Percentiles rank a stretch among this genome's conserved stretches.
Conservation (phyloP, 2,797 vertebrate species). For the Propithecus deckenii region DNA sequence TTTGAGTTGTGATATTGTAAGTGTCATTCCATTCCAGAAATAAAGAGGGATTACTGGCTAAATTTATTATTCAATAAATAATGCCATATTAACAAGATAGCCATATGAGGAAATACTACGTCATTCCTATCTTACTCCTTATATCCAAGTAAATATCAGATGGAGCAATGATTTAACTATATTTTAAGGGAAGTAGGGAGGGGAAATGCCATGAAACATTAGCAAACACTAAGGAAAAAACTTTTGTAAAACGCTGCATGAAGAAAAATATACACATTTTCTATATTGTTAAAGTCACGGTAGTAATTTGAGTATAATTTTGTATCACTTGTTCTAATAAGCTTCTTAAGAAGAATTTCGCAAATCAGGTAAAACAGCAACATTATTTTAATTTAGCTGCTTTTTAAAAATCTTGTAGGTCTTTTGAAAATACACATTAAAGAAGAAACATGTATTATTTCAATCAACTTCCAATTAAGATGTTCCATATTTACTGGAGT, state of each 20-base stretch:
- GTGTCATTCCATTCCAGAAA: neutral
- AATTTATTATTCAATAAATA: conserved; percentile 15
- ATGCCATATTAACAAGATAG: neutral
- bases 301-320: conserved; percentile 45
- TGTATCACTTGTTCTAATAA: conserved; percentile 43
- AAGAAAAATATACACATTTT: conserved; percentile 1
- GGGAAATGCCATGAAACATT: neutral
- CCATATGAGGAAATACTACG: neutral
- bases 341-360: conserved; percentile 33
- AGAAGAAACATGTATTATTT: conserved; percentile 49
- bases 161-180: neutral
- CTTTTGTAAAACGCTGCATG: conserved; percentile 21
- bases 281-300: conserved; percentile 17
- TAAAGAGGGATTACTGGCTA: neutral
- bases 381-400: conserved; percentile 46
- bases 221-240: neutral
- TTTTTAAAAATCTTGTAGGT: conserved; percentile 64
- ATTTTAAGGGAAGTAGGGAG: neutral
- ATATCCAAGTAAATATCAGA: neutral
- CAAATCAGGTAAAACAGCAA: conserved; percentile 39
- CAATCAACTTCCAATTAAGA: conserved; percentile 56
- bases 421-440: conserved; percentile 52
- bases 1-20: neutral
- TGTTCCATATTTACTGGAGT: neutral
- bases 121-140: neutral